Conservation (phyloP, 2,888 invertebrate species). For the Dusona sp. region DNA sequence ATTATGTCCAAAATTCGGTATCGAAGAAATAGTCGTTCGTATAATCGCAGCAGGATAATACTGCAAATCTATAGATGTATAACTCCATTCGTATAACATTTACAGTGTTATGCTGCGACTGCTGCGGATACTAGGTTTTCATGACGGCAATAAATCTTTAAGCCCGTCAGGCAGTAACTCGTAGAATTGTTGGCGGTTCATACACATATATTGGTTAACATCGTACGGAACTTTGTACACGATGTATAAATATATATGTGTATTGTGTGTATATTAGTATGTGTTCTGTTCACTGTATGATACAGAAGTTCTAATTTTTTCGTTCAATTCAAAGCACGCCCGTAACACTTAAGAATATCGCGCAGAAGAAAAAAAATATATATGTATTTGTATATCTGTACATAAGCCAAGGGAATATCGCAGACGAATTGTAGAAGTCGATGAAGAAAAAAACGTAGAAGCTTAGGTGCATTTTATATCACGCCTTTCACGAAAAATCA, state of each 20-base stretch:
- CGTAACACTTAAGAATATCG: slow-evolving; percentile 69
- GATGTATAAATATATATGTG: background rate
- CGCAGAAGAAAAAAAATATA: slow-evolving; percentile 47
- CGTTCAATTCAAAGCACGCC: slow-evolving; percentile 67
- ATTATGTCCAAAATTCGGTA: slow-evolving; percentile 48
- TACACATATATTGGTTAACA: slow-evolving; percentile 33
- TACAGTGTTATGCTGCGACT: slow-evolving; percentile 30
- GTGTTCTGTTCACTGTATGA: slow-evolving; percentile 54
- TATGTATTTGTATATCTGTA: slow-evolving; percentile 10
- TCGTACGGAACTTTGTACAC: slow-evolving; percentile 15
- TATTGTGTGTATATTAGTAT: background rate
- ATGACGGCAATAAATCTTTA: slow-evolving; percentile 65
- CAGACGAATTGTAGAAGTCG: slow-evolving; percentile 17
- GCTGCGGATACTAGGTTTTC: slow-evolving; percentile 59
- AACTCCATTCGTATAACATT: slow-evolving; percentile 53
- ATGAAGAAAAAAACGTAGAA: slow-evolving; percentile 19
- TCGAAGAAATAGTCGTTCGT: slow-evolving; percentile 51
- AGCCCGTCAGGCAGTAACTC: slow-evolving; percentile 61
- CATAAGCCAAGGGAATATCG: background rate
- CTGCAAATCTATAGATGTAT: slow-evolving; percentile 19
- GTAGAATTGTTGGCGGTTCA: slow-evolving; percentile 42
- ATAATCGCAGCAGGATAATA: slow-evolving; percentile 36
- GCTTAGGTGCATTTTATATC: slow-evolving; percentile 63
- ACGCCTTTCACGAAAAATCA: slow-evolving; percentile 67
- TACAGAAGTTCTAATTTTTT: slow-evolving; percentile 67